Evolutionary conservation across 2,888 invertebrate species (phyloP).

Genomic region (Lucinisca nassula): DNA sequence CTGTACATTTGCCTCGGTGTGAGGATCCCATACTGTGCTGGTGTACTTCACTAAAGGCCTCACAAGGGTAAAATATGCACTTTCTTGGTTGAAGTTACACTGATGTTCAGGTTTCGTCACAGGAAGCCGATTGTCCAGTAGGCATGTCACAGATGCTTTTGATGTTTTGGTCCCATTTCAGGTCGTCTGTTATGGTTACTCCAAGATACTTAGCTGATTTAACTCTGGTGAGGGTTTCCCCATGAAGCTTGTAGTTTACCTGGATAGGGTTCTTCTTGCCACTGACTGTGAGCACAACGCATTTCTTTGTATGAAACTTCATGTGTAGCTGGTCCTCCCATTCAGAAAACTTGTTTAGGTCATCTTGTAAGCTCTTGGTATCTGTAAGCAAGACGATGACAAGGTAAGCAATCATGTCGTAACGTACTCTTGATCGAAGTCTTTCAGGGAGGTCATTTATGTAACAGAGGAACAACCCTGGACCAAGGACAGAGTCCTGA

Average conservation of each 20-base stretch:
- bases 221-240: neutral
- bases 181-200: neutral
- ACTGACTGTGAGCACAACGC: constrained; percentile 2
- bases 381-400: constrained; percentile 1
- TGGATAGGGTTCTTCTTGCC: neutral
- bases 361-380: constrained; percentile 7
- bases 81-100: no score
- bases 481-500: constrained; percentile 24
- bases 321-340: constrained; percentile 1
- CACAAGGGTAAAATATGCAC: no score
- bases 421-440: neutral
- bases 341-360: neutral
- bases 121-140: no score
- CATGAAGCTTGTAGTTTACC: constrained; percentile 4
- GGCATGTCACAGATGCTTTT: neutral
- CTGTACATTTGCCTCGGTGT: no score
- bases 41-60: no score
- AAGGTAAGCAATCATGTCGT: constrained; percentile 35
- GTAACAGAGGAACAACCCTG: constrained; percentile 20
- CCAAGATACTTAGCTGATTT: neutral
- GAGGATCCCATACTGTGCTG: no score
- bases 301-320: constrained; percentile 20
- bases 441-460: constrained; percentile 25
- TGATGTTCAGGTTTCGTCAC: neutral
- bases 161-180: neutral